phyloP scores from a whole-genome alignment of 2,113 vertebrate species.

The Lucifuga dentata region DNA sequence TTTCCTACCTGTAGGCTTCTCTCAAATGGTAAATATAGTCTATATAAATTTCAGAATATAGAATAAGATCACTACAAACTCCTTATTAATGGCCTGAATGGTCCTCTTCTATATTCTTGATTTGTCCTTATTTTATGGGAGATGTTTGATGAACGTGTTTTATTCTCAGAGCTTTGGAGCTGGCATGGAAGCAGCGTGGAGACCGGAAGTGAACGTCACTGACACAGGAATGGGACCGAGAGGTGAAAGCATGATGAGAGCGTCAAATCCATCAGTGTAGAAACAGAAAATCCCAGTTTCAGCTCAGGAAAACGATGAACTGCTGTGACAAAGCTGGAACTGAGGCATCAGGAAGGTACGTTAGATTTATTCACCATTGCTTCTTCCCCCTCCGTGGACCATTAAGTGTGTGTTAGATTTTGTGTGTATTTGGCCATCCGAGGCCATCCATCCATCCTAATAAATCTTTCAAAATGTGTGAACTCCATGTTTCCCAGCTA shows the following conservation, averaged over 20 bases:
- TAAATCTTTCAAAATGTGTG: background rate
- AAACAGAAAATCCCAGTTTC: slow-evolving; percentile 5
- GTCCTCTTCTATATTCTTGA: too few species aligned
- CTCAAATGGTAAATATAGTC: too few species aligned
- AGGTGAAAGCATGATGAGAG: slow-evolving; percentile 63
- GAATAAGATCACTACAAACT: too few species aligned
- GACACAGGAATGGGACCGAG: slow-evolving; percentile 73
- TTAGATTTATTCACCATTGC: background rate
- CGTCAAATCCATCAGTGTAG: slow-evolving; percentile 51
- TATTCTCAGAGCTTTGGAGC: background rate
- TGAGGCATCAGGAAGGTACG: slow-evolving; percentile 76
- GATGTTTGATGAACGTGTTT: background rate
- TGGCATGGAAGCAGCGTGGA: slow-evolving; percentile 22
- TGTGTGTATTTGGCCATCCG: slow-evolving; percentile 25
- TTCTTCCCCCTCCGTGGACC: background rate
- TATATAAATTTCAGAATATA: too few species aligned
- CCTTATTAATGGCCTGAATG: too few species aligned
- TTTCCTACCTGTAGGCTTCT: too few species aligned
- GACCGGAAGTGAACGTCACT: slow-evolving; percentile 82
- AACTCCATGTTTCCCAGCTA: slow-evolving; percentile 42
- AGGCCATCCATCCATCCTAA: slow-evolving; percentile 27
- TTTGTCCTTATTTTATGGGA: too few species aligned
- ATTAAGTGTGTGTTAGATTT: background rate
- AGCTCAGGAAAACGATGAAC: slow-evolving; percentile 67
- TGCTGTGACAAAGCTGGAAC: slow-evolving; percentile 55